Conservation (phyloP, 2,888 invertebrate genomes). For the Rapana venosa region DNA sequence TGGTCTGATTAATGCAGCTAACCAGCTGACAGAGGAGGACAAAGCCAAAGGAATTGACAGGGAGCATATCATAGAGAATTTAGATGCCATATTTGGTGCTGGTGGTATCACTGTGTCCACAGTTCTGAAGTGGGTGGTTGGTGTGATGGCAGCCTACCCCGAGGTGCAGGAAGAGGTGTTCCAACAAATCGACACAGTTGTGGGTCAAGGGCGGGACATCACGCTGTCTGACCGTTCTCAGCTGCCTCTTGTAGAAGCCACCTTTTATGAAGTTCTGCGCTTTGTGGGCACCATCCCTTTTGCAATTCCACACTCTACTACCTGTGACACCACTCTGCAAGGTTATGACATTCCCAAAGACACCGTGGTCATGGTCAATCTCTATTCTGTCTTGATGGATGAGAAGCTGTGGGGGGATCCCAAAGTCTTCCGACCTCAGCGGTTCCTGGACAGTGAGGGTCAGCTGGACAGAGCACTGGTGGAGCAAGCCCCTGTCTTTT, state of each 20-base stretch:
- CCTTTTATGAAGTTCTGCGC: constrained; percentile 14
- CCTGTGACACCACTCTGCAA: constrained; percentile 33
- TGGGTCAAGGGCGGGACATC: constrained; percentile 61
- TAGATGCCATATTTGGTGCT: constrained; percentile 70
- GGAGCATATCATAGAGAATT: constrained; percentile 64
- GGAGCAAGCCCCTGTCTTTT: constrained; percentile 42
- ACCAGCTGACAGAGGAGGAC: constrained; percentile 54
- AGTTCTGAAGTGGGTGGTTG: constrained; percentile 67
- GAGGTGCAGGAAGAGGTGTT: constrained; percentile 66
- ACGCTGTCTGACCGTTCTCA: constrained; percentile 52
- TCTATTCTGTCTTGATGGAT: constrained; percentile 44
- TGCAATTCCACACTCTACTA: constrained; percentile 31
- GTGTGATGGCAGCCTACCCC: constrained; percentile 65
- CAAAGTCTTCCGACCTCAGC: constrained; percentile 48
- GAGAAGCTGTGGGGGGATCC: constrained; percentile 47
- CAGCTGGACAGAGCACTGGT: constrained; percentile 31
- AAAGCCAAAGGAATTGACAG: constrained; percentile 61
- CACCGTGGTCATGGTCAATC: constrained; percentile 38
- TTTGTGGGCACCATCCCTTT: background rate
- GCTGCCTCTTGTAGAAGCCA: constrained; percentile 20
- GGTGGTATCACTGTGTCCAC: constrained; percentile 69
- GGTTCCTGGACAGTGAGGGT: constrained; percentile 40
- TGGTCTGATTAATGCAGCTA: constrained; percentile 52
- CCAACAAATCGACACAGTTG: constrained; percentile 60
- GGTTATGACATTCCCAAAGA: constrained; percentile 48